Evolutionary conservation across 2,797 vertebrate genomes (phyloP), one percentile per base, ranked within the genome.

Genomic region (Sternarchorhynchus goeldii): DNA sequence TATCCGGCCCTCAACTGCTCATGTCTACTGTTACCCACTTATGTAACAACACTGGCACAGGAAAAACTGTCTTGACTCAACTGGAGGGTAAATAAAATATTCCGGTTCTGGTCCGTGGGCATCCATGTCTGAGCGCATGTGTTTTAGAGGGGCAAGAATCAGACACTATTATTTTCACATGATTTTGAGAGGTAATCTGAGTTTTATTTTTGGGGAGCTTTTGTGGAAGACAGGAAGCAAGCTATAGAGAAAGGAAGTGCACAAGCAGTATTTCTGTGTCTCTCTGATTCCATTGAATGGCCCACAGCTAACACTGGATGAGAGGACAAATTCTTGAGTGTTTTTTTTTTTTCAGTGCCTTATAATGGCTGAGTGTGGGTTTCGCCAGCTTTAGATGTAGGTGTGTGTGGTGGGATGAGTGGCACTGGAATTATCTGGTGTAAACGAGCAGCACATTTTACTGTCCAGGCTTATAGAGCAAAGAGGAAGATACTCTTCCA

Each of bases 351-450:
- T 75, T 34, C 2, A 39, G 21, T 75, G 57, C 50, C 66, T 67
- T 82, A 86, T 87, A 86, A 88, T 90, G 88, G 87, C 87, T 81
- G 87, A 82, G 83, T 87, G 88, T 88, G 87, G 90, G 86, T 79
- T 88, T 75, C 85, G 83, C 77, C 80, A 83, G 68, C 82, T 81
- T 69, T 84, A 84, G 85, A 84, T 65, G 87, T 90, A 88, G 85
- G 88, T 88, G 90, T 90, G 87, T 58, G 85, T 87, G 85, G 86
- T 89, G 88, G 85, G 39, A 84, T 86, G 63, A 78, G 71, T 86
- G 86, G 83, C 69, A 85, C 84, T 90, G 84, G 84, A 89, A 87
- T 91, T 89, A 92, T 91, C 89, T 89, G 87, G 85, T 83, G 89
- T 88, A 89, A 88, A 88, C 89, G 85, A 79, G 87, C 82, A 81